Percentiles rank a stretch among this genome's conserved stretches.
phyloP scores from a whole-genome alignment of 2,888 invertebrate genomes.

The Scaptomyza parva region DNA sequence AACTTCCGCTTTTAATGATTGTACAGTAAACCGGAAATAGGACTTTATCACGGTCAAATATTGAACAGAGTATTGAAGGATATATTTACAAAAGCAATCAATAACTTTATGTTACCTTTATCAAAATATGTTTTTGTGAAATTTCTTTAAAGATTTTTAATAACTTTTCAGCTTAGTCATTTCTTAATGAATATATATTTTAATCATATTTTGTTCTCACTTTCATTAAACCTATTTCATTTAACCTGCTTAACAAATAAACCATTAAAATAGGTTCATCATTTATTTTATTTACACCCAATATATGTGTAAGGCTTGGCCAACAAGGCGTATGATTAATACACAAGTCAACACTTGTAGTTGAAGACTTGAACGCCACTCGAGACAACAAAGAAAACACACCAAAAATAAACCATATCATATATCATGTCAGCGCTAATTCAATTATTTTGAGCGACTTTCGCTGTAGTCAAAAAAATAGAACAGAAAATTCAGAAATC shows the following conservation, averaged over 20 bases:
- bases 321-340: constrained; percentile 47
- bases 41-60: no score
- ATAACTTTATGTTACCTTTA: no score
- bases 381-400: no score
- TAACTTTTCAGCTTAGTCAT: no score
- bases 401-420: constrained; percentile 20
- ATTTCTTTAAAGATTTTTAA: no score
- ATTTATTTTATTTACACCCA: constrained; percentile 15
- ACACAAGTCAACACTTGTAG: constrained; percentile 28
- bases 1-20: no score
- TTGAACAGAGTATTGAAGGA: no score
- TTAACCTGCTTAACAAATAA: background rate
- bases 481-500: constrained; percentile 43
- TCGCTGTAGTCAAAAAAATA: constrained; percentile 33
- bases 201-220: background rate
- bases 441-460: constrained; percentile 67
- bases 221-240: no score
- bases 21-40: no score
- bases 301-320: background rate
- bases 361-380: constrained; percentile 3
- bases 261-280: background rate
- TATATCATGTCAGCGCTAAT: constrained; percentile 62
- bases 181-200: no score
- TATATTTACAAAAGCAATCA: no score
- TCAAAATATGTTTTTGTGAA: no score